Evolutionary conservation across 1,140 invertebrate genomes (phyloP).

Genomic region (Galendromus occidentalis): DNA sequence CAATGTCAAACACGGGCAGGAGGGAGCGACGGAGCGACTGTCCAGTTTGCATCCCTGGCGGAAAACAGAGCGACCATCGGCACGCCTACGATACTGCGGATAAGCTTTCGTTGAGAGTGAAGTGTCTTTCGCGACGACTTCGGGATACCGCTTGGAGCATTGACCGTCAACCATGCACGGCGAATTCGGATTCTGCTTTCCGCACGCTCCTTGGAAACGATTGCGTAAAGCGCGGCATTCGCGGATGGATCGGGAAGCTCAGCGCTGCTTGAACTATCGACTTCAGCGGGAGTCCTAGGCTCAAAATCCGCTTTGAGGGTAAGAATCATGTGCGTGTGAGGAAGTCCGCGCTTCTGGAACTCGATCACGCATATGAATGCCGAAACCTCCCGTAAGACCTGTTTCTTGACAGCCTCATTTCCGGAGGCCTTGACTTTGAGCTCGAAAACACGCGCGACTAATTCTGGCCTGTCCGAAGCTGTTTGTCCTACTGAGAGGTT

Average conservation of each 20-base stretch:
- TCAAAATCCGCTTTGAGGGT: slow-evolving; percentile 1
- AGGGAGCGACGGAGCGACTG: slow-evolving; percentile 24
- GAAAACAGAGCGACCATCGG: slow-evolving; percentile 12
- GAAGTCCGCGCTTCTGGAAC: slow-evolving; percentile 23
- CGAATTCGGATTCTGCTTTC: slow-evolving; percentile 15
- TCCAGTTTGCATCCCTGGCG: slow-evolving; percentile 15
- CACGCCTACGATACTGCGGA: slow-evolving; percentile 15
- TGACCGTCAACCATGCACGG: slow-evolving; percentile 20
- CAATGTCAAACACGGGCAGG: slow-evolving; percentile 20
- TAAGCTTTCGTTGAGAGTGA: slow-evolving; percentile 11
- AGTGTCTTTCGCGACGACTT: no score
- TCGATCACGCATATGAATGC: slow-evolving; percentile 21
- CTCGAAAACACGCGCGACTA: slow-evolving; percentile 16
- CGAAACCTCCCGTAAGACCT: neutral
- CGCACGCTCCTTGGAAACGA: slow-evolving; percentile 25
- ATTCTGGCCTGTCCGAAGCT: slow-evolving; percentile 19
- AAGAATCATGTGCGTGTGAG: slow-evolving; percentile 24
- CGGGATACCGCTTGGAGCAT: neutral
- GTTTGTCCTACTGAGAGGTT: slow-evolving; percentile 15
- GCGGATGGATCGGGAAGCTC: slow-evolving; percentile 32
- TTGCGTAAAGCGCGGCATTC: slow-evolving; percentile 26
- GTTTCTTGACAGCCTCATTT: neutral
- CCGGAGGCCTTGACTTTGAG: slow-evolving; percentile 12
- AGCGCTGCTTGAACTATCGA: slow-evolving; percentile 32
- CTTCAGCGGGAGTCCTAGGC: slow-evolving; percentile 12